Evolutionary conservation across 2,113 vertebrate genomes (phyloP).

Genomic region (Tyto alba): DNA sequence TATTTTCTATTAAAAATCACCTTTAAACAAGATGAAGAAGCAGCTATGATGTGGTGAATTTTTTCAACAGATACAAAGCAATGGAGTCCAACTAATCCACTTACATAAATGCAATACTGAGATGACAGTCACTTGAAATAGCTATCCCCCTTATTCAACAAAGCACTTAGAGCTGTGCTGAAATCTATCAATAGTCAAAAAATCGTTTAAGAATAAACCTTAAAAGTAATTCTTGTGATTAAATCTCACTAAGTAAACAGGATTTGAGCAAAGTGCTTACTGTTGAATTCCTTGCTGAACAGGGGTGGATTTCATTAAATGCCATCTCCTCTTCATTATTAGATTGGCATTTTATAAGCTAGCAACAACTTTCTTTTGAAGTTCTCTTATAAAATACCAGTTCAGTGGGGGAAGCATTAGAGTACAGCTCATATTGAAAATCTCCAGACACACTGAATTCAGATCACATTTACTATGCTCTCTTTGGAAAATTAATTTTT

Average conservation of each 20-base stretch:
- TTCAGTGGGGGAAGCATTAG: background rate
- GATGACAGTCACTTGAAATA: background rate
- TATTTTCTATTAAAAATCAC: conserved; percentile 9
- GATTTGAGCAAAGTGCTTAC: background rate
- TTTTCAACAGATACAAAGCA: background rate
- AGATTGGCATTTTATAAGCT: conserved; percentile 25
- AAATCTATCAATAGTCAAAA: background rate
- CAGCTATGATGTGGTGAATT: background rate
- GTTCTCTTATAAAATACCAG: background rate
- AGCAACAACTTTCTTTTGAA: background rate
- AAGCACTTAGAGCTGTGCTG: background rate
- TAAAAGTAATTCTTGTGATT: background rate
- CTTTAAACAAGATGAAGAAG: background rate
- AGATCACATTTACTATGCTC: background rate
- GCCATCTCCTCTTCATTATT: conserved; percentile 29
- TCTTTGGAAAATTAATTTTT: background rate
- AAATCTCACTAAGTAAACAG: background rate
- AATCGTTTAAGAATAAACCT: background rate
- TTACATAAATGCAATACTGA: background rate
- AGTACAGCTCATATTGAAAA: background rate
- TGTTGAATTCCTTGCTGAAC: background rate
- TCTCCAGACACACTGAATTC: background rate
- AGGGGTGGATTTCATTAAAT: conserved; percentile 40
- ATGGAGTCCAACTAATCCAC: background rate
- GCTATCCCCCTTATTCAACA: background rate